Conservation (phyloP, 92 coral and sea anemone species). For the Palythoa grandis region DNA sequence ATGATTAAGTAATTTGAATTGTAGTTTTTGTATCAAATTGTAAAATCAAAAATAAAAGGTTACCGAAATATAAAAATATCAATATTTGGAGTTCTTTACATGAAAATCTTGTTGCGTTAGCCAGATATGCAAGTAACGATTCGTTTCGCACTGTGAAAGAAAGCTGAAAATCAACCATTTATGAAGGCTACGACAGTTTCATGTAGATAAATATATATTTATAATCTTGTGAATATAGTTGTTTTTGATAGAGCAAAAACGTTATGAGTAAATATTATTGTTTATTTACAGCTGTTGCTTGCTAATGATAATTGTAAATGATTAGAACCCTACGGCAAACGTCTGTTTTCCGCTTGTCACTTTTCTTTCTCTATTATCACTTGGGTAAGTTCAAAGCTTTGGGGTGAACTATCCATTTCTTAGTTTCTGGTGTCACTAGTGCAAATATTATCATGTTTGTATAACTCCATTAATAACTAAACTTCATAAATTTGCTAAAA, state of each 20-base stretch:
- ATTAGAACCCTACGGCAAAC: background rate
- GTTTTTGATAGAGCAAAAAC: background rate
- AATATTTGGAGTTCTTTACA: no score
- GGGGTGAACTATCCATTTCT: background rate
- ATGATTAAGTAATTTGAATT: background rate
- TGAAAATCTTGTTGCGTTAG: no score
- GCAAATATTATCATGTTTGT: background rate
- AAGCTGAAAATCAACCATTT: no score
- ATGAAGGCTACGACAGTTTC: background rate
- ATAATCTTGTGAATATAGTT: background rate
- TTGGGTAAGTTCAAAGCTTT: background rate
- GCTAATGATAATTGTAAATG: background rate
- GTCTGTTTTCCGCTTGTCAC: background rate
- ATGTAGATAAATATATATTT: background rate
- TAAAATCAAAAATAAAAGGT: no score
- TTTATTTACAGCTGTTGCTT: slow-evolving; percentile 13
- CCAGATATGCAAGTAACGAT: no score
- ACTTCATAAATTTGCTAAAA: background rate
- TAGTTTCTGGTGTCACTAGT: background rate
- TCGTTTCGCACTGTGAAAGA: no score
- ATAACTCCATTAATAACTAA: background rate
- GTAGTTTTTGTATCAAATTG: background rate
- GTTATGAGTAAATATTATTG: slow-evolving; percentile 14
- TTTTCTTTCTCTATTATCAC: background rate
- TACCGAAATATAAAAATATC: no score